Percentiles rank a stretch among this genome's conserved stretches.
These are phyloP conservation scores for Zygogramma bicolorata DNA, from an alignment of 2,888 invertebrate species.

Conservation along the genomic window DNA sequence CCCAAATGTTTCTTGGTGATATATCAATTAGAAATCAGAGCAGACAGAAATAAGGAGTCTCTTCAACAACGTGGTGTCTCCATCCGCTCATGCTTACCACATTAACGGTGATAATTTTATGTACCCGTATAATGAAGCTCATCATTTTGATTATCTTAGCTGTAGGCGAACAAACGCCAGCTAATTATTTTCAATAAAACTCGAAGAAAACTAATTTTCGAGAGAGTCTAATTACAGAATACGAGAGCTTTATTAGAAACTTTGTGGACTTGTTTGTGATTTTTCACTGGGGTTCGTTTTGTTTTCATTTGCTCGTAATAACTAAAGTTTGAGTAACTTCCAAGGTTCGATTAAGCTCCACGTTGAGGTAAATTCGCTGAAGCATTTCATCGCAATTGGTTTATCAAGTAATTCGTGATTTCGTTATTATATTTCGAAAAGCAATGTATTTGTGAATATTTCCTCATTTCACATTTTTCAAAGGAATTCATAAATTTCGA, in stretches of 20 bases:
- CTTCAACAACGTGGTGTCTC: too few relatives aligned
- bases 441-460: background rate
- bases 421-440: background rate
- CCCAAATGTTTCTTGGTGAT: too few relatives aligned
- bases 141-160: constrained; percentile 4
- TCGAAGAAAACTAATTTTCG: constrained; percentile 27
- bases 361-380: background rate
- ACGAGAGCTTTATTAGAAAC: constrained; percentile 28
- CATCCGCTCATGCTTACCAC: background rate
- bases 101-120: background rate
- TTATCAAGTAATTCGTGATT: background rate
- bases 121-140: background rate
- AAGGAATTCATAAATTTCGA: too few relatives aligned
- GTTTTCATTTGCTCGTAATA: background rate
- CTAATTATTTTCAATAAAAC: constrained; percentile 32
- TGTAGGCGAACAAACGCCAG: constrained; percentile 15
- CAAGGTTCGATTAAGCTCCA: background rate
- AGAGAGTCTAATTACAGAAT: constrained; percentile 30
- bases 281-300: background rate
- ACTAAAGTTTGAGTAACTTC: background rate
- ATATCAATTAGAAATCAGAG: too few relatives aligned
- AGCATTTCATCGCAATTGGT: background rate
- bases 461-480: too few relatives aligned
- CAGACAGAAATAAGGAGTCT: too few relatives aligned
- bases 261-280: constrained; percentile 14